Evolutionary conservation across 92 coral and sea anemone genomes (phyloP), one percentile per base, ranked within the genome.

Genomic region (Isaurus tuberculatus): DNA sequence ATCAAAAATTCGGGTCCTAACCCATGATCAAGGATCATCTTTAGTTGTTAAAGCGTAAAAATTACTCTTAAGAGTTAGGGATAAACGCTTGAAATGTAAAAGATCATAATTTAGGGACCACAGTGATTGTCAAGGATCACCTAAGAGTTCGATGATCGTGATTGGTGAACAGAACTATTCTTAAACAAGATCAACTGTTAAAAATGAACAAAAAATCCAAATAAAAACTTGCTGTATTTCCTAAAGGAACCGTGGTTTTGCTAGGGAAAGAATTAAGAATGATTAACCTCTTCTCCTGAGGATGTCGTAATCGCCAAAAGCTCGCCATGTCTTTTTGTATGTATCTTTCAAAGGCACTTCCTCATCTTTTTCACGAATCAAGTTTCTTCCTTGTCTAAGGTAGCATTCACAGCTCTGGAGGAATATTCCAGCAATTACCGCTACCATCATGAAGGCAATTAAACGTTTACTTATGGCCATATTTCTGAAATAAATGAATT

Each of bases 391-490:
- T 43, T 20, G 70, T 60, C 82, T 77, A 16, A 77, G 25, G 49
- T 77, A 77, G 49, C 82, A 4, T 13, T 77, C 82, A 25, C 82
- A 77, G 51, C 70, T 22, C 82, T 77, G 70, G 82, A 67, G 60
- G 34, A 77, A 77, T 34, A 77, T 57, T 49, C 82, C 82, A 58
- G 82, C 82, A 77, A 77, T 15, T 26, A 57, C 70, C 53, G 60
- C 70, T 32, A 77, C 48, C 70, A 77, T 43, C 82, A 77, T 57
- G 33, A 77, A 61, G 32, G 82, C 82, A 11, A 77, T 67, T 31
- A 77, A 77, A 26, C 82, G 27, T 58, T 77, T 77, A 34, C 64
- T 77, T 11, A 77, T 17, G 32, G 82, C 82, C 82, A 77, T 77
- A 77, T 15, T 77, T 57, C 82, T 77, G 51, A 33, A 77, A 77